Evolutionary conservation across 2,113 vertebrate genomes (phyloP).

Genomic region (Recurvirostra avosetta): DNA sequence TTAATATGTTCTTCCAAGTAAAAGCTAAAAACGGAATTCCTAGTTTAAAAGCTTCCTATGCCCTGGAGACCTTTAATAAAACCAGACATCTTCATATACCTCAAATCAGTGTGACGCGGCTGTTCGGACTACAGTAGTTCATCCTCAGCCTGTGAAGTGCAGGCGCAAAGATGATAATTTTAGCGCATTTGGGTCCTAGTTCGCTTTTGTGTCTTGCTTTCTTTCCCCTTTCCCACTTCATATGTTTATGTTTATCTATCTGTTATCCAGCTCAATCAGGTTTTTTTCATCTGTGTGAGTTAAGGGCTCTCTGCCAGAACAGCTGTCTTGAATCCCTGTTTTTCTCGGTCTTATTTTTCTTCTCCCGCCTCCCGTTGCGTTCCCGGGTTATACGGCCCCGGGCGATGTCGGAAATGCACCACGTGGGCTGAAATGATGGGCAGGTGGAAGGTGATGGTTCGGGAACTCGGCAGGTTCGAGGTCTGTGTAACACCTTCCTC

Average conservation of each 20-base stretch:
- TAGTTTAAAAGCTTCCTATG: background rate
- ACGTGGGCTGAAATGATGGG: background rate
- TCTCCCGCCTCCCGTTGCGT: fast-evolving
- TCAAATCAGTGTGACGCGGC: background rate
- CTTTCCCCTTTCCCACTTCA: background rate
- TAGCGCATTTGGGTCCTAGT: background rate
- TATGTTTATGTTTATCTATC: background rate
- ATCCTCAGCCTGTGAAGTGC: background rate
- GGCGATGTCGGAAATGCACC: background rate
- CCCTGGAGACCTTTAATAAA: background rate
- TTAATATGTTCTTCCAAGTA: background rate
- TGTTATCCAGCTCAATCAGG: fast-evolving
- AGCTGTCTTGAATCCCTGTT: background rate
- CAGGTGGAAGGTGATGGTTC: fast-evolving
- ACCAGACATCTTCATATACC: fast-evolving
- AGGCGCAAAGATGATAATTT: background rate
- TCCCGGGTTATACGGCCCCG: fast-evolving
- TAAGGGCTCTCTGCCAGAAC: background rate
- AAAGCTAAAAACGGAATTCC: background rate
- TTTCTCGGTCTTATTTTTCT: background rate
- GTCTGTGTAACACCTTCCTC: background rate
- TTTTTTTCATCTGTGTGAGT: background rate
- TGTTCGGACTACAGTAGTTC: background rate
- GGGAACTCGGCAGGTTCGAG: fast-evolving
- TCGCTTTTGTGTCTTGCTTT: background rate